Conservation (phyloP, 2,797 vertebrate species). For the Dendrocincla fuliginosa region DNA sequence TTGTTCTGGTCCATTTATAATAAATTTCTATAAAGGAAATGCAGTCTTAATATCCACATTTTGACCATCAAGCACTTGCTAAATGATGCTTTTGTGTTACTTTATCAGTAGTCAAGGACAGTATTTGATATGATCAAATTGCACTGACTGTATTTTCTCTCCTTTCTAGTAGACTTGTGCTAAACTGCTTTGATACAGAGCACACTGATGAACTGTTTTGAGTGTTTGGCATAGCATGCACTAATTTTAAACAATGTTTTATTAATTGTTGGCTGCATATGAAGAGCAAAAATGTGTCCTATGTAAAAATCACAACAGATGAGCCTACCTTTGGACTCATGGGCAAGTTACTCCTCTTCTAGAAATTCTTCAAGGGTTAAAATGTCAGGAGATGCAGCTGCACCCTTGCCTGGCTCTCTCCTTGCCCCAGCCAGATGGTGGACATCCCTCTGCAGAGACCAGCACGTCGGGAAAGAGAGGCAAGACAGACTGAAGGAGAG, state of each 20-base stretch:
- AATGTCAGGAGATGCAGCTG: not conserved
- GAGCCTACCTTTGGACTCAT: not conserved
- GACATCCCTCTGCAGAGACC: not conserved
- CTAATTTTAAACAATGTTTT: not conserved
- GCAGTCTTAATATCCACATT: not conserved
- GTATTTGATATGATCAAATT: not conserved
- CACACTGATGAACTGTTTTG: not conserved
- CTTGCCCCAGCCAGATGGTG: accelerated
- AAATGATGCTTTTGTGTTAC: not conserved
- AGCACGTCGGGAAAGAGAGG: not conserved
- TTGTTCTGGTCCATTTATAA: not conserved
- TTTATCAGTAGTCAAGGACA: not conserved
- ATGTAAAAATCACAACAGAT: not conserved
- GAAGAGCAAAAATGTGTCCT: not conserved
- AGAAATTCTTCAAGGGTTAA: not conserved
- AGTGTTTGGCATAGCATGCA: not conserved
- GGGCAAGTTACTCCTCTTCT: not conserved
- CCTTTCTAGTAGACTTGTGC: not conserved
- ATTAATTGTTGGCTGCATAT: conserved; percentile 19
- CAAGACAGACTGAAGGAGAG: not conserved
- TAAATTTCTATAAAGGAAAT: not conserved
- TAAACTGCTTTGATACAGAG: not conserved
- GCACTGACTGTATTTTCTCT: not conserved
- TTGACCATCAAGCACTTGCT: not conserved
- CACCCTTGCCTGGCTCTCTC: not conserved